Evolutionary conservation across 2,113 vertebrate genomes (phyloP), one percentile per base, ranked within the genome.

Genomic region (Pleuronectes platessa): DNA sequence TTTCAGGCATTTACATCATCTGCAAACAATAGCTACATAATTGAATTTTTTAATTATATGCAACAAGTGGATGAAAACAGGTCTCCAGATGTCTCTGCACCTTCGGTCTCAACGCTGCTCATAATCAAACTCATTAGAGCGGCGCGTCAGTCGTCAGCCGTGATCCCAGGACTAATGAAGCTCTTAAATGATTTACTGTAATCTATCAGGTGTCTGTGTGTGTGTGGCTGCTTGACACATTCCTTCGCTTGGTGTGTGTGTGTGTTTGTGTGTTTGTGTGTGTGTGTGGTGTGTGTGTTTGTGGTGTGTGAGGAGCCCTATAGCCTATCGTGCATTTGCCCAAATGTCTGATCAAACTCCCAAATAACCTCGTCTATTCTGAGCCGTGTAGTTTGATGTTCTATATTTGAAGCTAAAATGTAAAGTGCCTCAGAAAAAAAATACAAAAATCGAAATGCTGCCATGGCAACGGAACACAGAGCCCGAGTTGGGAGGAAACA

Each of bases 401-500:
- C 63, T 84, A 68, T 61, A 67, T 91, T 74, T 88, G 70, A 86
- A 87, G 92, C 84, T 84, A 85, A 90, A 90, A 92, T 83, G 84
- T 83, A 83, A 90, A 82, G 83, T 90, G 85, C 88, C 86, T 84
- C 51, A 77, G 61, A 26, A 40, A 63, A 76, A 81, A 82, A 76
- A 70, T 66, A 67, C 63, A 45, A 24, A 26, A 61, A 20, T 37
- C 31, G 64, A 83, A 87, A 66, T 20, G 90, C 94, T 93, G 70
- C 92, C 89, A 93, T 92, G 89, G 90, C 82, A 93, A 94, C 92
- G 42, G 79, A 92, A 93, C 82, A 90, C 88, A 89, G 91, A 89
- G 85, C 82, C 80, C 63, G 84, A 54, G 84, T 87, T 85, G 69
- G 42, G 68, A 78, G 78, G 86, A 54, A 72, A 81, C 2, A 40